phyloP scores from a whole-genome alignment of 1,140 invertebrate species.

The Galendromus occidentalis region DNA sequence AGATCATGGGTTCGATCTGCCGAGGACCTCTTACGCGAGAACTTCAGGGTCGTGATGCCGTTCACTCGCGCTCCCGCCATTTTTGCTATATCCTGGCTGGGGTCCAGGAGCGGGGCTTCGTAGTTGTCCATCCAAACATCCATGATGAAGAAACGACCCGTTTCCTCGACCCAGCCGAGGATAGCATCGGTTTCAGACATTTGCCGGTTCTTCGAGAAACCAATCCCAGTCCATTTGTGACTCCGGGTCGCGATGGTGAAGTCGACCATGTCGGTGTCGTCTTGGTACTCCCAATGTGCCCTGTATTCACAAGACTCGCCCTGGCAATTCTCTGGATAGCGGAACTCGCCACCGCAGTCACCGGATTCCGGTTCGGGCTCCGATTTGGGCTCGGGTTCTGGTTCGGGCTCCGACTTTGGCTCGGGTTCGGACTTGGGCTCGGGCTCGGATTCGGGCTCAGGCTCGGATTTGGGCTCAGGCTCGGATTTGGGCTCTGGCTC shows the following conservation, averaged over 20 bases:
- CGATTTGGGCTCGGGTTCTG: slow-evolving; percentile 14
- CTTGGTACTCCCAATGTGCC: slow-evolving; percentile 60
- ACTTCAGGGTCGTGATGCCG: slow-evolving; percentile 54
- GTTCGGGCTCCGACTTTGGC: slow-evolving; percentile 12
- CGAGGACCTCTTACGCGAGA: slow-evolving; percentile 52
- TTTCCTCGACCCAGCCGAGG: slow-evolving; percentile 59
- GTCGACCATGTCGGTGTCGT: slow-evolving; percentile 49
- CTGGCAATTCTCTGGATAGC: slow-evolving; percentile 47
- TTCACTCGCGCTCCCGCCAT: slow-evolving; percentile 45
- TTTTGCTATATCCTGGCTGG: slow-evolving; percentile 48
- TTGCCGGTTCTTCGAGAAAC: slow-evolving; percentile 60
- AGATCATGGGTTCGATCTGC: slow-evolving; percentile 48
- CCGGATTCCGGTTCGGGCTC: slow-evolving; percentile 13
- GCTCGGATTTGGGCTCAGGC: slow-evolving; percentile 13
- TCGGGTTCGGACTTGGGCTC: slow-evolving; percentile 14
- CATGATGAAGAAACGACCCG: slow-evolving; percentile 54
- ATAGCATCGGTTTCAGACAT: slow-evolving; percentile 69
- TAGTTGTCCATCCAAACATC: slow-evolving; percentile 54
- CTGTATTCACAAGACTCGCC: slow-evolving; percentile 54
- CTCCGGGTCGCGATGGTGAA: slow-evolving; percentile 65
- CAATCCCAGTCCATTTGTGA: slow-evolving; percentile 79
- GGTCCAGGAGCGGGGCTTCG: slow-evolving; percentile 43
- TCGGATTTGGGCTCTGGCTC: slow-evolving; percentile 17
- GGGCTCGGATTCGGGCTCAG: slow-evolving; percentile 10
- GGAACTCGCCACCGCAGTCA: slow-evolving; percentile 35